Conservation (phyloP, 1,140 invertebrate genomes). For the Halyomorpha halys region DNA sequence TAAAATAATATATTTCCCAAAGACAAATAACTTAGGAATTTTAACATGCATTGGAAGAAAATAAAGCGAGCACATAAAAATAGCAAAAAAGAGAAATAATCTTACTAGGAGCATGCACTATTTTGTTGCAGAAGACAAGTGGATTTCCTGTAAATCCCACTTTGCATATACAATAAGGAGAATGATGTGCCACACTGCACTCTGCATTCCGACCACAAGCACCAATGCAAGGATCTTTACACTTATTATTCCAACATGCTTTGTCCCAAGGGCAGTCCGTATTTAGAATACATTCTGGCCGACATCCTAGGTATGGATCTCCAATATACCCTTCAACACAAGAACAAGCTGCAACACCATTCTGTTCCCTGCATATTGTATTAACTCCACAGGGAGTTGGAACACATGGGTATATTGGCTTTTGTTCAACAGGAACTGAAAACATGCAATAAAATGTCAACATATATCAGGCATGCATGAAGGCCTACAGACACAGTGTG, state of each 20-base stretch:
- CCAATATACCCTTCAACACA: constrained; percentile 62
- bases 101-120: constrained; percentile 32
- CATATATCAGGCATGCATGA: too few species aligned
- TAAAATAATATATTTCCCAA: too few species aligned
- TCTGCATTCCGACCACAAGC: constrained; percentile 72
- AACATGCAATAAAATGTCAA: background rate
- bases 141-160: constrained; percentile 67
- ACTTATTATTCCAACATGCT: constrained; percentile 71
- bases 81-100: constrained; percentile 17
- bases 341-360: constrained; percentile 60
- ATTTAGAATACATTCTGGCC: constrained; percentile 70
- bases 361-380: constrained; percentile 63
- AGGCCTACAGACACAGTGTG: too few species aligned
- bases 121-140: constrained; percentile 53
- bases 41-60: constrained; percentile 1
- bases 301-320: constrained; percentile 61
- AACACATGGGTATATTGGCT: constrained; percentile 42
- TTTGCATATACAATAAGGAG: constrained; percentile 67
- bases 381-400: constrained; percentile 65
- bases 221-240: constrained; percentile 66
- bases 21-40: too few species aligned
- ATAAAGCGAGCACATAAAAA: constrained; percentile 3
- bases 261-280: constrained; percentile 69
- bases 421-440: constrained; percentile 29
- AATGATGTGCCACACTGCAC: constrained; percentile 75